Evolutionary conservation across 2,888 invertebrate species (phyloP).

Genomic region (Atethmia centrago): DNA sequence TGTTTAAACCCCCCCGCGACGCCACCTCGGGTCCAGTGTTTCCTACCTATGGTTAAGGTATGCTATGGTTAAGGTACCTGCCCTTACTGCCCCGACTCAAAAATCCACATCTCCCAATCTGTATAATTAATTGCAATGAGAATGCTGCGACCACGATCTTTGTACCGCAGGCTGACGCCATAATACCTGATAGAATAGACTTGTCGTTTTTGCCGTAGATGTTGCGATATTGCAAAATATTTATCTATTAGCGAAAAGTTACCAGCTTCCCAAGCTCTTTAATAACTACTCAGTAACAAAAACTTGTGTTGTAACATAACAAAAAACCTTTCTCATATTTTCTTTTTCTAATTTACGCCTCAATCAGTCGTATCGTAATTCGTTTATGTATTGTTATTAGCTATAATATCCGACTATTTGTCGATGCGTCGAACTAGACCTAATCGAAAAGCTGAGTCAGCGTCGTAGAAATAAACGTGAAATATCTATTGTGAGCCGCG

Average conservation of each 20-base stretch:
- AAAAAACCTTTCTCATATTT: slow-evolving; percentile 29
- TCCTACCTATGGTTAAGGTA: no score
- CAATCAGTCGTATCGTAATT: slow-evolving; percentile 16
- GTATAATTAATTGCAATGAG: slow-evolving; percentile 20
- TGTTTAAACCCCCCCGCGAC: no score
- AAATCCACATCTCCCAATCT: no score
- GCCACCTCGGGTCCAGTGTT: no score
- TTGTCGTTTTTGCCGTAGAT: not conserved
- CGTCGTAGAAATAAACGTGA: slow-evolving; percentile 16
- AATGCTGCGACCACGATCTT: not conserved
- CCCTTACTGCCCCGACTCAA: no score
- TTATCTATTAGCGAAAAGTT: not conserved
- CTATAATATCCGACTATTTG: slow-evolving; percentile 1
- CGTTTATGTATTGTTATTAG: slow-evolving; percentile 24
- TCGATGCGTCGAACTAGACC: slow-evolving; percentile 7
- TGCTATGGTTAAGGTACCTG: no score
- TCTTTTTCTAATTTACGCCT: slow-evolving; percentile 13
- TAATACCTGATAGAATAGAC: no score
- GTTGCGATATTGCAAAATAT: not conserved
- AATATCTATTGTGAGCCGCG: slow-evolving; percentile 29
- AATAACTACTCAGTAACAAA: not conserved
- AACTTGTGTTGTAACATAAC: not conserved
- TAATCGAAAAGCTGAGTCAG: slow-evolving; percentile 16
- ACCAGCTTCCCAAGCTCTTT: not conserved
- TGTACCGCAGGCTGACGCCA: not conserved